Evolutionary conservation across 2,888 invertebrate species (phyloP).

Genomic region (Meghimatium bilineatum): DNA sequence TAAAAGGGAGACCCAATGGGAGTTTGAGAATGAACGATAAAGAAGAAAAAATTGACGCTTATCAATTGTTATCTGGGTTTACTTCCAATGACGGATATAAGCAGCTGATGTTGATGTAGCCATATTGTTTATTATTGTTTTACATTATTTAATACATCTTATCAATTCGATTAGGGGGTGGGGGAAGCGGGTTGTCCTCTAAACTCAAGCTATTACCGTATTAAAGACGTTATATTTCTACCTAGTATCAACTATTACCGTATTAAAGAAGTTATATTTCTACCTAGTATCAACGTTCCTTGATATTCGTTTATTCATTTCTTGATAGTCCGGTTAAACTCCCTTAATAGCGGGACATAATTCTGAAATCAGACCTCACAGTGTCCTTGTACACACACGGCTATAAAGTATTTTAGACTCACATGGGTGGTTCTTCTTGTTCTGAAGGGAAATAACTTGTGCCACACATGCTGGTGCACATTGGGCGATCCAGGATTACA

Average conservation of each 20-base stretch:
- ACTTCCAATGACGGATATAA: no score
- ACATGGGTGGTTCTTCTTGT: background rate
- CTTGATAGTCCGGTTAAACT: background rate
- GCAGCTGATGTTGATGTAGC: no score
- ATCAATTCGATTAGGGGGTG: no score
- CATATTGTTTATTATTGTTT: no score
- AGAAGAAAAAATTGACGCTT: no score
- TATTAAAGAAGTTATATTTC: no score
- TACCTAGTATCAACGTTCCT: background rate
- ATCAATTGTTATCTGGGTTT: no score
- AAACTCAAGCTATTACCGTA: background rate
- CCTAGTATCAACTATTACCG: background rate
- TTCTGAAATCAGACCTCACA: background rate
- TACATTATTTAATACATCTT: no score
- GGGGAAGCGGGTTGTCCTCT: no score
- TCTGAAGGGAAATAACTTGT: background rate
- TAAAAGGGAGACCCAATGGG: no score
- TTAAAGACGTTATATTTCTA: no score
- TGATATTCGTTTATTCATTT: background rate
- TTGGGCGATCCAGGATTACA: conserved; percentile 2
- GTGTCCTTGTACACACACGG: background rate
- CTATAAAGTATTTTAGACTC: background rate
- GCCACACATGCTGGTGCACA: conserved; percentile 10
- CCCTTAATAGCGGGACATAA: background rate
- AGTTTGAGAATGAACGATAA: no score